Evolutionary conservation across 35 echinoderm and acorn worm species (phyloP).

Genomic region (Patiria miniata): DNA sequence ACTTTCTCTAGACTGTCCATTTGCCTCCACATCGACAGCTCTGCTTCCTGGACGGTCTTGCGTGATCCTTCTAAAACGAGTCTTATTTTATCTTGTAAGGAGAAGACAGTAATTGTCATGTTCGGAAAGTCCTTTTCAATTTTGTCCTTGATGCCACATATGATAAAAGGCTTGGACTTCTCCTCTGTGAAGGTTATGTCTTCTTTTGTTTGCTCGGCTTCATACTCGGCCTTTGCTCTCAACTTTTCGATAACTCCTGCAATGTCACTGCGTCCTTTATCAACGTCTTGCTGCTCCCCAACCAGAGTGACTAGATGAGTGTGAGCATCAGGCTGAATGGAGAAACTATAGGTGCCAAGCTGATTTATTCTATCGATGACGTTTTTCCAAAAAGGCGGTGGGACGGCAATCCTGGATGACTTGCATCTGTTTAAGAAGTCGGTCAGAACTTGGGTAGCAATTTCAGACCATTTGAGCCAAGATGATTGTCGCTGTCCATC

Average conservation of each 20-base stretch:
- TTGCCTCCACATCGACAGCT: background rate
- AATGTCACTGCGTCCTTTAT: background rate
- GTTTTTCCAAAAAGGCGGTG: constrained; percentile 1
- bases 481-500: background rate
- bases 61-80: constrained; percentile 21
- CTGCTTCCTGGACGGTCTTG: background rate
- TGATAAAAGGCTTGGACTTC: constrained; percentile 8
- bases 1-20: constrained; percentile 18
- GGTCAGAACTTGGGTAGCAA: background rate
- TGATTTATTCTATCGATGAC: background rate
- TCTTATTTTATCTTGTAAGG: background rate
- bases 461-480: background rate
- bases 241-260: background rate
- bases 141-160: constrained; percentile 2
- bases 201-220: background rate
- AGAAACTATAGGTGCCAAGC: background rate
- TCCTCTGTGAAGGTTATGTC: background rate
- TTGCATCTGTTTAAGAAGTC: background rate
- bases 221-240: background rate
- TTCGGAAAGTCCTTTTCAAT: background rate
- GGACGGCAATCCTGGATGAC: background rate
- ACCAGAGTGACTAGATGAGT: background rate
- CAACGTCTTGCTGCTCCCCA: background rate
- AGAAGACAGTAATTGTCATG: background rate
- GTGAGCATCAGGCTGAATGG: background rate